Evolutionary conservation across 2,113 vertebrate species (phyloP).

Genomic region (Salvelinus sp.): DNA sequence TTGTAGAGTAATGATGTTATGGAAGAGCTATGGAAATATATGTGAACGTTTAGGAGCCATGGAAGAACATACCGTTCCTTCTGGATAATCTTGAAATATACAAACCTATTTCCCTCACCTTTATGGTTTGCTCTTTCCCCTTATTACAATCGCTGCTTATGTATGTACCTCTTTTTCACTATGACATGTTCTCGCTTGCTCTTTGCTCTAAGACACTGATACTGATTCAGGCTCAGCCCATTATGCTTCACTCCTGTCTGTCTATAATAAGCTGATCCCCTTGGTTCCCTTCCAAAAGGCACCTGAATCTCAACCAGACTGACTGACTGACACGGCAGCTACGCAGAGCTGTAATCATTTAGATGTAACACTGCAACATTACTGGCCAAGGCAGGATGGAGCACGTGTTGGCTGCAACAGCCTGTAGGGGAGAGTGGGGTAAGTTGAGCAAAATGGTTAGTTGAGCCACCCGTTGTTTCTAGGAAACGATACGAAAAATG

Average conservation of each 20-base stretch:
- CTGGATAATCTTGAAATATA: not conserved
- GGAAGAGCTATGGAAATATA: no score
- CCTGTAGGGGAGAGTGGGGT: not conserved
- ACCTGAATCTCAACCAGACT: conserved; percentile 40
- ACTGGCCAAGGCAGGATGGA: conserved; percentile 30
- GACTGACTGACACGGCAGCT: not conserved
- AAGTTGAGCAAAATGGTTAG: no score
- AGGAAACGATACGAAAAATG: no score
- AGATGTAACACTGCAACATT: conserved; percentile 38
- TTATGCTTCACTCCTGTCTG: conserved; percentile 36
- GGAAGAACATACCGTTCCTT: no score
- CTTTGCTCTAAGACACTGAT: conserved; percentile 43
- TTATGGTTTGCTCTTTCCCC: not conserved
- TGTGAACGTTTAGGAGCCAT: no score
- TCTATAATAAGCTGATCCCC: conserved; percentile 44
- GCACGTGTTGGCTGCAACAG: conserved; percentile 45
- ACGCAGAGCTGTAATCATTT: conserved; percentile 55
- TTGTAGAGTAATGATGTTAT: no score
- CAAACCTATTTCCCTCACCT: not conserved
- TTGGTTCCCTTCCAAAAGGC: conserved; percentile 22
- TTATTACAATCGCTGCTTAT: no score
- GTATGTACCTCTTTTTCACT: conserved; percentile 20
- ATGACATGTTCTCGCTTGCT: conserved; percentile 49
- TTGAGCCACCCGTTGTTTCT: no score
- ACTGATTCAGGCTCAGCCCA: conserved; percentile 44